phyloP scores from a whole-genome alignment of 2,113 vertebrate genomes.

The Aphyosemion australe region DNA sequence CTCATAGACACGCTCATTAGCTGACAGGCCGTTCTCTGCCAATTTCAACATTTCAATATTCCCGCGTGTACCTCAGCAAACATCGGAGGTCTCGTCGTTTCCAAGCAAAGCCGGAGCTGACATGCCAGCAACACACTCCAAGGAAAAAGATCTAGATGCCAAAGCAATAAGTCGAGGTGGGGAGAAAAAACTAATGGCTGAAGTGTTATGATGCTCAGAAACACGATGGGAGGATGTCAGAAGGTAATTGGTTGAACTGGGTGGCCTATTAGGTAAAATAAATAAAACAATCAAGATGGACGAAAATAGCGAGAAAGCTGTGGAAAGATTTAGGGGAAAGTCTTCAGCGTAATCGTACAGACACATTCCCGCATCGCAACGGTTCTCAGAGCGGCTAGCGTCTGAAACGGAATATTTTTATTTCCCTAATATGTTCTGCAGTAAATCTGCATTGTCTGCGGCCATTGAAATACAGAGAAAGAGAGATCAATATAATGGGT shows the following conservation, averaged over 20 bases:
- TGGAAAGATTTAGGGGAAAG: constrained; percentile 27
- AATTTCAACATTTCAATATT: constrained; percentile 81
- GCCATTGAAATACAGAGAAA: constrained; percentile 82
- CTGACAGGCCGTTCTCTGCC: constrained; percentile 75
- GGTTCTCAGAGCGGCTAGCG: constrained; percentile 60
- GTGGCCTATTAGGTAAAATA: constrained; percentile 32
- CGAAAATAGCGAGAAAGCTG: constrained; percentile 26
- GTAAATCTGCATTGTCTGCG: constrained; percentile 81
- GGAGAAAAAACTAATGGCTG: constrained; percentile 57
- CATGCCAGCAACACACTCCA: constrained; percentile 75
- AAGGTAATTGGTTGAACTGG: constrained; percentile 58
- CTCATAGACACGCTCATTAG: constrained; percentile 82
- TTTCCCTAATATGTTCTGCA: constrained; percentile 82
- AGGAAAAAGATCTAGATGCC: constrained; percentile 70
- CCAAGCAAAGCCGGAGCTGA: constrained; percentile 67
- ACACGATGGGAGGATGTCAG: constrained; percentile 67
- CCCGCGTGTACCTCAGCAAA: constrained; percentile 78
- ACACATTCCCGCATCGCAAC: constrained; percentile 21
- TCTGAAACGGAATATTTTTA: constrained; percentile 67
- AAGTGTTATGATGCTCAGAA: constrained; percentile 64
- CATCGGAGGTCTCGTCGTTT: constrained; percentile 75
- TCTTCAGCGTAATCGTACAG: constrained; percentile 25
- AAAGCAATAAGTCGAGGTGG: constrained; percentile 74
- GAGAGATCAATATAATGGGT: constrained; percentile 86
- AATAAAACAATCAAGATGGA: constrained; percentile 42